phyloP scores from a whole-genome alignment of 1,140 invertebrate species.

The Drosophila pseudoananassae region DNA sequence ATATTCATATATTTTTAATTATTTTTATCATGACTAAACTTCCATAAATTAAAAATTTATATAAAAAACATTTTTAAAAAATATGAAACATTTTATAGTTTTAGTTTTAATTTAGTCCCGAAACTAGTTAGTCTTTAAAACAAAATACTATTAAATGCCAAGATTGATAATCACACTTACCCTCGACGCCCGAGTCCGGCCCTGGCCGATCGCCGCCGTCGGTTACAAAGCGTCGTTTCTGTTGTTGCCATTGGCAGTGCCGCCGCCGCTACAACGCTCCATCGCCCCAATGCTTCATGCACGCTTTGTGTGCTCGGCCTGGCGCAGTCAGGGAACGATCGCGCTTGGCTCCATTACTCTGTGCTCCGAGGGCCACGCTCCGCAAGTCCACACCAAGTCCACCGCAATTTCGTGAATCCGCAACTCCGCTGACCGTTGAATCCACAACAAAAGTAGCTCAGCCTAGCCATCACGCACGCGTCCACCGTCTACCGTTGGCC shows the following conservation, averaged over 20 bases:
- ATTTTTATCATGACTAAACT: too few relatives aligned
- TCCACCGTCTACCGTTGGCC: not conserved
- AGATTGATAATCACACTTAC: too few relatives aligned
- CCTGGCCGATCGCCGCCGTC: conserved; percentile 40
- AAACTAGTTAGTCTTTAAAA: too few relatives aligned
- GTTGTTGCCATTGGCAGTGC: conserved; percentile 48
- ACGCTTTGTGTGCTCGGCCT: conserved; percentile 48
- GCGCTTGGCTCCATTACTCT: conserved; percentile 65
- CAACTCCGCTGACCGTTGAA: conserved; percentile 3
- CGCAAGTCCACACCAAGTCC: conserved; percentile 1
- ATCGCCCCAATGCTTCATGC: conserved; percentile 30
- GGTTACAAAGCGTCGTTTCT: conserved; percentile 41
- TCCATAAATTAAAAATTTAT: too few relatives aligned
- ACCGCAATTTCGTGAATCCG: conserved; percentile 1
- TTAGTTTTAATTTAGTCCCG: too few relatives aligned
- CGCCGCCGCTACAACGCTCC: conserved; percentile 24
- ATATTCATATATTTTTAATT: too few relatives aligned
- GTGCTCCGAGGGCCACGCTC: conserved; percentile 15
- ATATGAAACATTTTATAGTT: too few relatives aligned
- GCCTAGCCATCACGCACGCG: conserved; percentile 5
- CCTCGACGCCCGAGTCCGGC: conserved; percentile 4
- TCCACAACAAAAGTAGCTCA: not conserved
- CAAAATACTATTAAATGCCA: too few relatives aligned
- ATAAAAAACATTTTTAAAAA: too few relatives aligned
- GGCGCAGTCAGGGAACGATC: conserved; percentile 69